A percentile compares a stretch with the other conserved stretches of the same genome.
phyloP scores from a whole-genome alignment of 2,113 vertebrate species.

The Paradoxurus hermaphroditus region DNA sequence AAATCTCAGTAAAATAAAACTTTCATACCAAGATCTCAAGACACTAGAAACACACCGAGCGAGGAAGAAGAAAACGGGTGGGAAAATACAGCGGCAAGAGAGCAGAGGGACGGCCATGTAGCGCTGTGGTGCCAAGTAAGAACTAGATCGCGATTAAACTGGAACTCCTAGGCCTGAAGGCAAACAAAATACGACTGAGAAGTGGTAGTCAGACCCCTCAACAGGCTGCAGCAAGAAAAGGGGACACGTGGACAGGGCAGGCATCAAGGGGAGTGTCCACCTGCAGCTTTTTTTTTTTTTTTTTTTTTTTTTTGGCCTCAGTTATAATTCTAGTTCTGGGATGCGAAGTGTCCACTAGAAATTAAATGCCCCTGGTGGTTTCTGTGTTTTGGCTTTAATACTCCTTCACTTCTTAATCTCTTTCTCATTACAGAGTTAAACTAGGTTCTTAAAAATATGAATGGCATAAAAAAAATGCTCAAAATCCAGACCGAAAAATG shows the following conservation, averaged over 20 bases:
- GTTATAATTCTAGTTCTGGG: neutral
- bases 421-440: conserved; percentile 12
- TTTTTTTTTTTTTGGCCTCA: neutral
- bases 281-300: neutral
- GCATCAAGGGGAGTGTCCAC: rapidly evolving
- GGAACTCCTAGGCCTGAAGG: neutral
- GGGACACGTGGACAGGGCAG: neutral
- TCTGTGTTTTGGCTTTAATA: neutral
- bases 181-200: too few species aligned
- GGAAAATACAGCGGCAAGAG: neutral
- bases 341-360: neutral
- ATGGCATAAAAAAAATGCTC: neutral
- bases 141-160: neutral
- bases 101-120: too few species aligned
- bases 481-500: neutral
- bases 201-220: too few species aligned
- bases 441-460: neutral
- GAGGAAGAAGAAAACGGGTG: neutral
- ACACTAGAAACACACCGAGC: neutral
- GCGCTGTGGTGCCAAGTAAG: too few species aligned
- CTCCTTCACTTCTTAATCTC: neutral
- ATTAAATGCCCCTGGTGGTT: neutral
- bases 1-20: neutral
- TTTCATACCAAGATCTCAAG: neutral
- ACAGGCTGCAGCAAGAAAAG: neutral